These are phyloP conservation scores for Sebastes goodei DNA, from an alignment of 2,797 vertebrate species.

Conservation along the genomic window DNA sequence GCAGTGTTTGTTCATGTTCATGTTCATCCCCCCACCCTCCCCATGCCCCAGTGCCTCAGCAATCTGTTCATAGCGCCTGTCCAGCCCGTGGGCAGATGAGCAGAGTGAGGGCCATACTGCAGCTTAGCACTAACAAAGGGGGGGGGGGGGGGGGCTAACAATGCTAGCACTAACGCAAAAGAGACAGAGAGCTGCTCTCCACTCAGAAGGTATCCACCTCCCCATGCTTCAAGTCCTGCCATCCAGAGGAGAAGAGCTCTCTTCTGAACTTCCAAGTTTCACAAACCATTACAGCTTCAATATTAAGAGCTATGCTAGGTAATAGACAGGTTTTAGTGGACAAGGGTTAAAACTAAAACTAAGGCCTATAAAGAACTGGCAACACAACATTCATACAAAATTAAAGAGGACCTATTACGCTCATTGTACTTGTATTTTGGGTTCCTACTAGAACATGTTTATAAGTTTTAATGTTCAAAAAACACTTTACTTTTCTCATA, in stretches of 20 bases:
- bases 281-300: neutral
- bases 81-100: neutral
- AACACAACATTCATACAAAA: neutral
- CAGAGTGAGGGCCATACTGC: neutral
- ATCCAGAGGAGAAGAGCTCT: too few species aligned
- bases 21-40: neutral
- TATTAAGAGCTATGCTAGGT: neutral
- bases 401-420: too few species aligned
- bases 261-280: neutral
- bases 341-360: neutral
- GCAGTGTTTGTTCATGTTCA: neutral
- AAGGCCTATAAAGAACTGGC: too few species aligned
- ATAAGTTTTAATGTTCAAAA: too few species aligned
- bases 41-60: neutral
- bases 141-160: neutral
- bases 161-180: neutral
- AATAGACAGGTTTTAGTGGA: neutral
- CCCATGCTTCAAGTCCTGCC: neutral
- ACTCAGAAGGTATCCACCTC: neutral
- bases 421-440: too few species aligned
- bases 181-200: neutral
- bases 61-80: slow-evolving; percentile 16
- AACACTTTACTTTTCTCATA: too few species aligned
- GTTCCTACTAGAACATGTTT: too few species aligned
- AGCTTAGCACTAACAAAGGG: neutral